Evolutionary conservation across 2,888 invertebrate genomes (phyloP), one percentile per base, ranked within the genome.

Genomic region (Busseola fusca): DNA sequence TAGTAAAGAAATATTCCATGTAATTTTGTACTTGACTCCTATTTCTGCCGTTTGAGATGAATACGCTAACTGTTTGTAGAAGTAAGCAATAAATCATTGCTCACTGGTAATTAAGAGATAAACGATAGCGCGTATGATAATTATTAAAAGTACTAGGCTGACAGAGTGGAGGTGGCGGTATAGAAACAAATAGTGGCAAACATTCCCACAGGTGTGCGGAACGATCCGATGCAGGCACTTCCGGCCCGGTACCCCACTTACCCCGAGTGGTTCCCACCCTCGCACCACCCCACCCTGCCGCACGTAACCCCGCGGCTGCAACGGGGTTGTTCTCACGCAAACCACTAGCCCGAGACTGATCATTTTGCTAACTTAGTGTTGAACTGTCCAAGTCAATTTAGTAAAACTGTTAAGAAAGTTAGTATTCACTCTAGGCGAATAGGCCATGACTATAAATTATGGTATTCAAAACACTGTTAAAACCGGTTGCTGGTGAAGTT

Each of bases 121-220:
- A 83, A 74, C 74, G 71, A 71, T 69, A 64, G 54, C 64, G 54
- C 59, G n/a, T 59, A 48, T 62, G 67, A 63, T 73, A 71, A 83
- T 72, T 74, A 63, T 84, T 64, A 56, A 73, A 77, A 80, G 87
- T 83, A 85, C 86, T 83, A 84, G 85, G 84, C 62, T 64, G 42
- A 16, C 58, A 85, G 70, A 68, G 72, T 81, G 69, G 80, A 64
- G 71, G 70, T 81, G 74, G 76, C 85, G 87, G 81, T 79, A 82
- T 80, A 82, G 81, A 84, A 84, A 92, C 88, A 91, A 93, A 93
- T 92, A 89, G 90, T 87, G 83, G 85, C 83, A 84, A 83, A 90
- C 91, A 92, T 94, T 95, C 94, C 91, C 95, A 95, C 94, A 95
- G 95, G 94, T 94, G 94, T 87, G 88, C 87, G 85, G 91, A 91